These are phyloP conservation scores for Hyperoplus immaculatus DNA, from an alignment of 2,797 vertebrate genomes.

Conservation along the genomic window DNA sequence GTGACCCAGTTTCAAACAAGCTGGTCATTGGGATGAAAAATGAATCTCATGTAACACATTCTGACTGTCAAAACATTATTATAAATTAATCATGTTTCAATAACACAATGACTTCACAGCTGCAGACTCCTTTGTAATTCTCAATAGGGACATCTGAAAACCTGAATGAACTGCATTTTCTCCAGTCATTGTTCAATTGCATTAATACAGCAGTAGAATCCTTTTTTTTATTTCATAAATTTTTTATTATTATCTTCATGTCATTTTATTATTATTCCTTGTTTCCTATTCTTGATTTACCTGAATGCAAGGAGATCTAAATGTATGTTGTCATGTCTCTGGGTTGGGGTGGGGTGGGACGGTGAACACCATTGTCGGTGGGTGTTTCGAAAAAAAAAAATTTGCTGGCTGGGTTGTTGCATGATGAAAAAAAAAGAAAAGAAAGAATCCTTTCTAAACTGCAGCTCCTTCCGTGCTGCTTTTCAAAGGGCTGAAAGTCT, in stretches of 20 bases:
- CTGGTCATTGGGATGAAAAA: constrained; percentile 61
- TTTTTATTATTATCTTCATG: too few species aligned
- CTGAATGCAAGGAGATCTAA: too few species aligned
- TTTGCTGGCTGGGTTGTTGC: too few species aligned
- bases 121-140: constrained; percentile 6
- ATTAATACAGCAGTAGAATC: not conserved
- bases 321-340: too few species aligned
- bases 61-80: constrained; percentile 35
- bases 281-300: too few species aligned
- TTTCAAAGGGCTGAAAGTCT: constrained; percentile 24
- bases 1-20: constrained; percentile 75
- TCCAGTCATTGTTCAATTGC: not conserved
- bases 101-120: constrained; percentile 37
- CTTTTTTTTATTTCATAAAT: not conserved
- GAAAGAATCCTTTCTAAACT: not conserved
- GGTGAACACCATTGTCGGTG: too few species aligned
- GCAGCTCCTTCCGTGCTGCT: constrained; percentile 1
- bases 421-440: too few species aligned
- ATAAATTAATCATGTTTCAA: constrained; percentile 36
- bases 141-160: constrained; percentile 17
- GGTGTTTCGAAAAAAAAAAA: too few species aligned
- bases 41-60: constrained; percentile 37
- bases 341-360: too few species aligned
- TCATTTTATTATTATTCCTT: too few species aligned
- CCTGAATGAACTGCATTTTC: not conserved